Conservation (phyloP, 2,888 invertebrate genomes). For the Andrena chrysosceles region DNA sequence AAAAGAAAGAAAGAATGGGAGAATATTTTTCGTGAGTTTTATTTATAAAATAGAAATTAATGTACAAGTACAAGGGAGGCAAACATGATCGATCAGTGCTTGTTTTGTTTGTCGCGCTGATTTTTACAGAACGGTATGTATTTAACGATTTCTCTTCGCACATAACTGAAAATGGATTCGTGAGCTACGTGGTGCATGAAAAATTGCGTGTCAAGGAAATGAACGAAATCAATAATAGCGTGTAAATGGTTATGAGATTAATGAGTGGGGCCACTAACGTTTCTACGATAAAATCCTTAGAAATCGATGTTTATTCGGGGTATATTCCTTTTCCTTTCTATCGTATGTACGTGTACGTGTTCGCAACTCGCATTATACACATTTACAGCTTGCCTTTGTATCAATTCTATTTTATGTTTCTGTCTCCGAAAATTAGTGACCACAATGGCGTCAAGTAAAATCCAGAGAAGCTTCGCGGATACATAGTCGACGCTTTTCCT, state of each 20-base stretch:
- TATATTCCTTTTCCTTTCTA: constrained; percentile 35
- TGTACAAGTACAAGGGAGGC: constrained; percentile 78
- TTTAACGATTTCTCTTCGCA: constrained; percentile 25
- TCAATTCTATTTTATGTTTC: constrained; percentile 12
- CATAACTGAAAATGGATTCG: constrained; percentile 36
- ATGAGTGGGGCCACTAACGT: constrained; percentile 33
- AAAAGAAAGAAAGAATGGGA: constrained; percentile 19
- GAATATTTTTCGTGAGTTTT: constrained; percentile 68
- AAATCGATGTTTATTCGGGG: constrained; percentile 56
- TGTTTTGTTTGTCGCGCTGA: constrained; percentile 30
- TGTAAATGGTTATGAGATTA: constrained; percentile 44
- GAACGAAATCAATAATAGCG: constrained; percentile 35
- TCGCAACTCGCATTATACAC: constrained; percentile 55
- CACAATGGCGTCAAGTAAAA: constrained; percentile 51
- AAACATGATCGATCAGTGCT: constrained; percentile 47
- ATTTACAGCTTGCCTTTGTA: constrained; percentile 45
- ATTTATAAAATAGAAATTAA: constrained; percentile 81
- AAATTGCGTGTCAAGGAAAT: constrained; percentile 8
- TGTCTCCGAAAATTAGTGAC: constrained; percentile 35
- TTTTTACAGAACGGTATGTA: constrained; percentile 32
- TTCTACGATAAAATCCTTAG: constrained; percentile 54
- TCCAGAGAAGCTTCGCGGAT: constrained; percentile 63
- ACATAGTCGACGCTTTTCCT: constrained; percentile 7
- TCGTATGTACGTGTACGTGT: constrained; percentile 27
- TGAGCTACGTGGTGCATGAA: constrained; percentile 34